These are phyloP conservation scores for Hydroisotoma schaefferi DNA, from an alignment of 2,888 invertebrate genomes.

Conservation along the genomic window DNA sequence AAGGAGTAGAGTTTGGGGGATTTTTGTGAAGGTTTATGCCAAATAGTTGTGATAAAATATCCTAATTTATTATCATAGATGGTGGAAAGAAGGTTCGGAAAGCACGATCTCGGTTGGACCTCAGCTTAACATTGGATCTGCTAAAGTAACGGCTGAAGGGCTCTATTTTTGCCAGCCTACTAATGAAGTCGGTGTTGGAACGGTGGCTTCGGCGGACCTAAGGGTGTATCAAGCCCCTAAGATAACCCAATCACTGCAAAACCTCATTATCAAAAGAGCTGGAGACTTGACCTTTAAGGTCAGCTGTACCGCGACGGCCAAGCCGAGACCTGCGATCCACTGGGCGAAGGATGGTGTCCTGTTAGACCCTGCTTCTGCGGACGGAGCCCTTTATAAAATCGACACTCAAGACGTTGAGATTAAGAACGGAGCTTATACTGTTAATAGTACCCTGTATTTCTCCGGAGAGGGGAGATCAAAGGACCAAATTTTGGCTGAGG, in stretches of 20 bases:
- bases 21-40: background rate
- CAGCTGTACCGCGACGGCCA: conserved; percentile 81
- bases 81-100: conserved; percentile 72
- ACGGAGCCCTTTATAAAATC: conserved; percentile 68
- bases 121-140: conserved; percentile 79
- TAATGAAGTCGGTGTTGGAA: conserved; percentile 83
- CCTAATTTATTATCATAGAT: conserved; percentile 51
- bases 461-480: conserved; percentile 65
- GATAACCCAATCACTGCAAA: conserved; percentile 75
- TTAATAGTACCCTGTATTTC: conserved; percentile 78
- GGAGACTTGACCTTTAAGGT: conserved; percentile 75
- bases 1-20: background rate
- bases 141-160: conserved; percentile 80
- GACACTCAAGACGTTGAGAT: conserved; percentile 72
- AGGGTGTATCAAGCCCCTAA: conserved; percentile 86
- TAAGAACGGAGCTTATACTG: conserved; percentile 73
- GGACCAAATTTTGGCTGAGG: conserved; percentile 58
- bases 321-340: conserved; percentile 75
- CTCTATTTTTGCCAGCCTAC: conserved; percentile 85
- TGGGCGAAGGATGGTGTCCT: conserved; percentile 85
- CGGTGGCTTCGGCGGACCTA: conserved; percentile 74
- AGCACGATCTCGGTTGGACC: conserved; percentile 72
- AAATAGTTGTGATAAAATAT: background rate
- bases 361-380: conserved; percentile 64
- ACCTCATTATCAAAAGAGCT: conserved; percentile 70